Evolutionary conservation across 2,888 invertebrate species (phyloP).

Genomic region (Pseudanteris insignis): DNA sequence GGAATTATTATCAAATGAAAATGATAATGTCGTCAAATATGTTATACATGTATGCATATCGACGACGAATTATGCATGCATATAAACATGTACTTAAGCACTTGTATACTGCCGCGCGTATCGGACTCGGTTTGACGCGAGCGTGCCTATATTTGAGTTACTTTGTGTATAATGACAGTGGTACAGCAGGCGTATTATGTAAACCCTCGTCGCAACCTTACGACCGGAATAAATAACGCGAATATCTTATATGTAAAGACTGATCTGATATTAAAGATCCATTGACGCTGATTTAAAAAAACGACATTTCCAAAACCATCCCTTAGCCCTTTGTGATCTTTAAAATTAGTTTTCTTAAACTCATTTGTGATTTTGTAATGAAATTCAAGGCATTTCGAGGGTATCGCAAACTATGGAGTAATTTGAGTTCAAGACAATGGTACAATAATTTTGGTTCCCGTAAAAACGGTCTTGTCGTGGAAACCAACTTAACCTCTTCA

Average conservation of each 20-base stretch:
- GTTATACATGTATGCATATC: conserved; percentile 18
- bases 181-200: conserved; percentile 31
- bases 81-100: conserved; percentile 15
- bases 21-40: conserved; percentile 23
- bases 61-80: conserved; percentile 16
- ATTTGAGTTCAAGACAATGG: too few species aligned
- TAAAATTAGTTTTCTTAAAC: not conserved
- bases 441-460: conserved; percentile 1
- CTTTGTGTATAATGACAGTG: too few species aligned
- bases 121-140: conserved; percentile 12
- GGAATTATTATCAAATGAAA: conserved; percentile 27
- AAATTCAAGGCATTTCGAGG: too few species aligned
- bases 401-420: too few species aligned
- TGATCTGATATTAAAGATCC: conserved; percentile 21
- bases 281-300: too few species aligned
- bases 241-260: conserved; percentile 32
- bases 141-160: conserved; percentile 32
- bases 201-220: conserved; percentile 35
- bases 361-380: not conserved
- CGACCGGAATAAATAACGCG: conserved; percentile 37
- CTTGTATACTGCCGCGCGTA: conserved; percentile 12
- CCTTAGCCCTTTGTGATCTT: too few species aligned
- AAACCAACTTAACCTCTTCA: conserved; percentile 36
- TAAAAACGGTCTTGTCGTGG: conserved; percentile 8
- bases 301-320: too few species aligned